Evolutionary conservation across 2,113 vertebrate genomes (phyloP).

Genomic region (Psophia crepitans): DNA sequence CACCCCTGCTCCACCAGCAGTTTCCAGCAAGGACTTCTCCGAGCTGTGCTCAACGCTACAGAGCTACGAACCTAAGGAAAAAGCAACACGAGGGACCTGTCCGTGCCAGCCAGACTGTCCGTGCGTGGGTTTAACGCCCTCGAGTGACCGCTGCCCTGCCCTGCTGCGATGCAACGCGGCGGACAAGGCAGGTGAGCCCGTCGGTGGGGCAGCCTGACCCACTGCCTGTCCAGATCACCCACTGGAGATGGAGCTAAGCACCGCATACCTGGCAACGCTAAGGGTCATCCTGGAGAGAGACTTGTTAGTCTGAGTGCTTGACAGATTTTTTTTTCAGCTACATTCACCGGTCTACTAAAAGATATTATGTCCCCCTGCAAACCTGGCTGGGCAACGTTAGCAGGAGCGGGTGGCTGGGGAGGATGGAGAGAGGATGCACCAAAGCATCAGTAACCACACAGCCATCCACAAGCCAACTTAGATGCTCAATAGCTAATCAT

Average conservation of each 20-base stretch:
- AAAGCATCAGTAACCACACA: not conserved
- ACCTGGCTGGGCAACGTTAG: rapidly evolving
- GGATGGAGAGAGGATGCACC: not conserved
- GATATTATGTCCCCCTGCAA: rapidly evolving
- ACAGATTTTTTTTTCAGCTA: not conserved
- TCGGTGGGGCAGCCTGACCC: not conserved
- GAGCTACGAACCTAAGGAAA: not conserved
- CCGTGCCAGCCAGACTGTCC: rapidly evolving
- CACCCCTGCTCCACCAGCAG: not conserved
- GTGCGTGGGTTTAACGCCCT: rapidly evolving
- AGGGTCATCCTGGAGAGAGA: not conserved
- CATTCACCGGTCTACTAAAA: not conserved
- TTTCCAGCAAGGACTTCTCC: not conserved
- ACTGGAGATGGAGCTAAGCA: not conserved
- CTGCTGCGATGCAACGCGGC: rapidly evolving
- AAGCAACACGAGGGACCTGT: not conserved
- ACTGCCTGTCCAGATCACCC: not conserved
- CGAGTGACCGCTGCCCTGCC: rapidly evolving
- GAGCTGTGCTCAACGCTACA: not conserved
- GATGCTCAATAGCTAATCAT: not conserved
- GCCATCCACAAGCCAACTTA: not conserved
- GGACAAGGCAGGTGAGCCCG: not conserved
- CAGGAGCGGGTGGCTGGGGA: not conserved
- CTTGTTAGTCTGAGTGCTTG: not conserved
- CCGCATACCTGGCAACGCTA: rapidly evolving